Conservation (phyloP, 1,140 invertebrate species). For the Drosophila fuyamai region DNA sequence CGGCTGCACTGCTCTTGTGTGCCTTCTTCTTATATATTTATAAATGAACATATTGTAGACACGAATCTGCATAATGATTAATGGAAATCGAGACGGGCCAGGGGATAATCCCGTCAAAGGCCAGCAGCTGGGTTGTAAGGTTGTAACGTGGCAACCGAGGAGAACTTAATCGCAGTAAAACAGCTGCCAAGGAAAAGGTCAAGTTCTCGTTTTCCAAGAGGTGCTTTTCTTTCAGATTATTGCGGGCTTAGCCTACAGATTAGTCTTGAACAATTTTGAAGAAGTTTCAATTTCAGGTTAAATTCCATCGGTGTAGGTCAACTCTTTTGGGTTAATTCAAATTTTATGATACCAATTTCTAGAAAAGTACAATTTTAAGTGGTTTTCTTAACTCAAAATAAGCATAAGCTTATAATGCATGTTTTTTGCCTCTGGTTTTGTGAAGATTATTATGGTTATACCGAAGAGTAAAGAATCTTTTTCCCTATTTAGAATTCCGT, state of each 20-base stretch:
- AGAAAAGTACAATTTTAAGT: too few relatives aligned
- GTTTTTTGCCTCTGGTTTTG: neutral
- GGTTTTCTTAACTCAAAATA: too few relatives aligned
- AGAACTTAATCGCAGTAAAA: conserved; percentile 34
- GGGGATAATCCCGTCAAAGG: conserved; percentile 17
- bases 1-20: neutral
- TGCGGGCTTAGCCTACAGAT: conserved; percentile 13
- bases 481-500: neutral
- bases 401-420: too few relatives aligned
- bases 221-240: conserved; percentile 13
- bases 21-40: conserved; percentile 6
- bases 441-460: neutral
- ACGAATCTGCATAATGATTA: conserved; percentile 41
- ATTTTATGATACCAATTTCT: neutral
- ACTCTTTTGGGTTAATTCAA: conserved; percentile 3
- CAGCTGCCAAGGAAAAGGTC: conserved; percentile 42
- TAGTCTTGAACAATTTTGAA: conserved; percentile 1
- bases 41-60: conserved; percentile 46
- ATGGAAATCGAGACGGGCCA: conserved; percentile 25
- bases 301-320: neutral
- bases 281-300: neutral
- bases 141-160: conserved; percentile 8
- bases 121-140: conserved; percentile 9
- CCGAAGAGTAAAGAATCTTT: neutral
- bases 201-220: conserved; percentile 32